Evolutionary conservation across 2,888 invertebrate genomes (phyloP).

Genomic region (Julus scanicus): DNA sequence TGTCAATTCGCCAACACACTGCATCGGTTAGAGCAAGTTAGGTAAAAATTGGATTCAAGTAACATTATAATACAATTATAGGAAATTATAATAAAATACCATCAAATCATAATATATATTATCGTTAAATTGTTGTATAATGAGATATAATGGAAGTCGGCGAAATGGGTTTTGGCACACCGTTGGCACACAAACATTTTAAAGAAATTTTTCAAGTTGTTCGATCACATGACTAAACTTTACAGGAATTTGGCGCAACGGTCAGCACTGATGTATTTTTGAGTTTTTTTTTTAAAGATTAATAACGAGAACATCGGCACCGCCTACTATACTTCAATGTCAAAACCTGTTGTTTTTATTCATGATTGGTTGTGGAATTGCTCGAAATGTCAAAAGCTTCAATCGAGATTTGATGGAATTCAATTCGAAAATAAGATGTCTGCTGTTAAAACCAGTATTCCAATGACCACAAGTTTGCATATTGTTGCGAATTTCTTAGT

Average conservation of each 20-base stretch:
- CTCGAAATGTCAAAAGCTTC: background rate
- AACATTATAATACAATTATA: no score
- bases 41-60: no score
- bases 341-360: background rate
- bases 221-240: background rate
- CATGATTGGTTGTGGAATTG: background rate
- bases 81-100: no score
- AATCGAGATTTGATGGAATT: background rate
- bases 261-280: background rate
- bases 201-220: background rate
- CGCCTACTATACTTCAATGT: background rate
- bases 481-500: background rate
- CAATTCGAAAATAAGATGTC: background rate
- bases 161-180: no score
- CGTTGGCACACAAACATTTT: background rate
- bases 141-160: no score
- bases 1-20: no score
- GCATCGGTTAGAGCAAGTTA: no score
- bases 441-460: background rate
- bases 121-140: no score
- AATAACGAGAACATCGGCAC: background rate
- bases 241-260: constrained; percentile 1
- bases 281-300: background rate
- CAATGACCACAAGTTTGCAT: background rate
- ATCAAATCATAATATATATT: no score